These are phyloP conservation scores for Geodia barretti DNA, from an alignment of 37 sponge, comb jelly and placozoan genomes.

Conservation along the genomic window DNA sequence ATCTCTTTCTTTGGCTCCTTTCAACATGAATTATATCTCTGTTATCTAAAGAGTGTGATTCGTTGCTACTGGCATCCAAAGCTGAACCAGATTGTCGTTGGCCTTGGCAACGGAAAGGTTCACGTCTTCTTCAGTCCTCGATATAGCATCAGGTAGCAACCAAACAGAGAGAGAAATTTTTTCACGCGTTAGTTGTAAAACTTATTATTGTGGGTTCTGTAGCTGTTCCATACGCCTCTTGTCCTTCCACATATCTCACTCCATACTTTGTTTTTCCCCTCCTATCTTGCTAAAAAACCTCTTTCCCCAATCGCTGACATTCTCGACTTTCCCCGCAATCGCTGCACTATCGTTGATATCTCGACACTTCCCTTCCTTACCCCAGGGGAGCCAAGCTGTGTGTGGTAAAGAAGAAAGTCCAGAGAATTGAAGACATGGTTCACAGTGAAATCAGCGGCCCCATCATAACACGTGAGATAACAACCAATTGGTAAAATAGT, in stretches of 20 bases:
- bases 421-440: constrained; percentile 21
- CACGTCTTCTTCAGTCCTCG: constrained; percentile 73
- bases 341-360: not conserved
- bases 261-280: no score
- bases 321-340: no score
- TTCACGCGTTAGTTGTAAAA: no score
- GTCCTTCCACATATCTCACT: no score
- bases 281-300: no score
- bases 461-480: constrained; percentile 54
- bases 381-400: constrained; percentile 77
- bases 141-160: constrained; percentile 61
- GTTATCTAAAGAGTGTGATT: constrained; percentile 77
- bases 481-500: no score
- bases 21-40: not conserved
- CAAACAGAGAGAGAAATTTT: no score
- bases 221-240: no score
- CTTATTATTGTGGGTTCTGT: no score
- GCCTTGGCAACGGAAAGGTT: constrained; percentile 78
- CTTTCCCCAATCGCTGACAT: no score
- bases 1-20: no score
- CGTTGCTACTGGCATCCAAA: constrained; percentile 91
- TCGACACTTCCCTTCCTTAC: no score
- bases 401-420: constrained; percentile 47
- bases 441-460: constrained; percentile 21
- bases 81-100: constrained; percentile 90